Conservation (phyloP, 2,888 invertebrate genomes). For the Trichacis sp. region DNA sequence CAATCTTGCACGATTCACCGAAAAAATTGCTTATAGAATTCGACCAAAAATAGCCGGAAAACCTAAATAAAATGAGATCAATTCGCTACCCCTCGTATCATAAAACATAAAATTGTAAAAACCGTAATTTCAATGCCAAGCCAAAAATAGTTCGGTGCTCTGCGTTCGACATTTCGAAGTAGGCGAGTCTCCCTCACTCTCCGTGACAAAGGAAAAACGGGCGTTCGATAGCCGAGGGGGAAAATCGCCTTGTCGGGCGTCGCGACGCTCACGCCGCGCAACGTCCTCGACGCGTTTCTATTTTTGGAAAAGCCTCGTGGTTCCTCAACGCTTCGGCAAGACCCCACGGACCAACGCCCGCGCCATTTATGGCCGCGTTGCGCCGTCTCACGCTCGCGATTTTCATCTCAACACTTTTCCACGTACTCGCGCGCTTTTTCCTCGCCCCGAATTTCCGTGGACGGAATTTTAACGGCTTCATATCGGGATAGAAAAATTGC, state of each 20-base stretch:
- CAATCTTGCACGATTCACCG: too few species aligned
- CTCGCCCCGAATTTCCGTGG: not conserved
- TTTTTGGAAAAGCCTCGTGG: constrained; percentile 65
- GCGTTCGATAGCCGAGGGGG: constrained; percentile 10
- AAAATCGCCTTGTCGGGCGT: constrained; percentile 43
- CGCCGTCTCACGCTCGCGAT: constrained; percentile 45
- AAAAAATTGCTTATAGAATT: too few species aligned
- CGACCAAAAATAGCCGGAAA: too few species aligned
- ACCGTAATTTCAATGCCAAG: not conserved
- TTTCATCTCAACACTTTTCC: constrained; percentile 16
- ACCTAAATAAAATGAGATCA: too few species aligned
- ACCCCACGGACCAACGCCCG: constrained; percentile 63
- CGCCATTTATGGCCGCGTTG: constrained; percentile 67
- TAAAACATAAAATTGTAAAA: not conserved
- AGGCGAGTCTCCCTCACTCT: not conserved
- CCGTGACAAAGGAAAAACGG: not conserved
- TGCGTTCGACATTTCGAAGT: not conserved
- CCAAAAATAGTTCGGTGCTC: not conserved
- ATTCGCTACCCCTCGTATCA: too few species aligned
- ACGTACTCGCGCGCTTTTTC: not conserved
- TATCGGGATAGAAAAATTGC: too few species aligned
- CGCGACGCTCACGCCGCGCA: constrained; percentile 48
- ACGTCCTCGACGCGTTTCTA: constrained; percentile 57
- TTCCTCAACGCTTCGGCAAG: constrained; percentile 53
- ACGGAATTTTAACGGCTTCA: too few species aligned